Conservation (phyloP, 2,888 invertebrate genomes). For the Euplagia quadripunctaria region DNA sequence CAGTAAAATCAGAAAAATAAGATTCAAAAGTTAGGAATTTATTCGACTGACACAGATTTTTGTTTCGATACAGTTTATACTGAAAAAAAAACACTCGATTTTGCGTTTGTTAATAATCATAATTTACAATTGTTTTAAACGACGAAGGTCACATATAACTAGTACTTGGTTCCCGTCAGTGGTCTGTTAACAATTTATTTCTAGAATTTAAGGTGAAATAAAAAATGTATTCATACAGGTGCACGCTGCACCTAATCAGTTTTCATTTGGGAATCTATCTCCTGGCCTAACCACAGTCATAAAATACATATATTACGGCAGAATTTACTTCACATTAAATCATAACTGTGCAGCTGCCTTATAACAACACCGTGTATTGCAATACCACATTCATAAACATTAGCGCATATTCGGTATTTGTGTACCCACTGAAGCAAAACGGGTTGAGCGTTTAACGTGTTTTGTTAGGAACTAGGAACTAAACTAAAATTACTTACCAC, state of each 20-base stretch:
- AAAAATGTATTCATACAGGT: no score
- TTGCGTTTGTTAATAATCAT: no score
- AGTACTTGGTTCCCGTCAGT: not conserved
- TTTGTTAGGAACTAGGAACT: not conserved
- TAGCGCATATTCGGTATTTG: not conserved
- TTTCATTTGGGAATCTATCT: not conserved
- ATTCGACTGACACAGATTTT: no score
- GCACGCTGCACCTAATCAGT: not conserved
- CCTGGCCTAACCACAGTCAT: constrained; percentile 3
- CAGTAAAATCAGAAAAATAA: no score
- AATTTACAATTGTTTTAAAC: no score
- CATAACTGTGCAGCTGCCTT: constrained; percentile 42
- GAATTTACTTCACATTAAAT: constrained; percentile 34
- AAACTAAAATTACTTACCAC: not conserved
- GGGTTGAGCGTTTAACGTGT: not conserved
- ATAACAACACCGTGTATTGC: constrained; percentile 31
- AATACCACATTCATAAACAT: constrained; percentile 3
- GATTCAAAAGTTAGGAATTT: no score
- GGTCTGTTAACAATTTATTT: no score
- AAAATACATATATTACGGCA: constrained; percentile 29
- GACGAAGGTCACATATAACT: not conserved
- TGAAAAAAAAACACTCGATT: no score
- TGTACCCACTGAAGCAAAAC: not conserved
- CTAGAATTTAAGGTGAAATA: no score
- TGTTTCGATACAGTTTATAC: no score